Conservation (phyloP, 2,888 invertebrate species). For the Cerastis rubricosa region DNA sequence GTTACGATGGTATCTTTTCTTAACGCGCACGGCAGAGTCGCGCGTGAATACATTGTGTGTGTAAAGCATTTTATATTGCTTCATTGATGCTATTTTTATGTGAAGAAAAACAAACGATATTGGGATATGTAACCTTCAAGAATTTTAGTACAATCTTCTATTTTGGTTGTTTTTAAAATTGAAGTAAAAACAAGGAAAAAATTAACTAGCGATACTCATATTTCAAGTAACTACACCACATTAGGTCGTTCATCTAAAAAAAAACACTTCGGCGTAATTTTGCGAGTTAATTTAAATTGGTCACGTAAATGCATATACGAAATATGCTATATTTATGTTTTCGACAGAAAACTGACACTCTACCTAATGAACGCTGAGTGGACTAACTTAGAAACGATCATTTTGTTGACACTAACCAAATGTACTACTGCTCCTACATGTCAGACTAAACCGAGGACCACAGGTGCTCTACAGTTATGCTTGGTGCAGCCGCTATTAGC, state of each 20-base stretch:
- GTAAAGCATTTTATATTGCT: conserved; percentile 19
- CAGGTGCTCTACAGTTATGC: conserved; percentile 23
- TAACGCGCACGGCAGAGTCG: conserved; percentile 37
- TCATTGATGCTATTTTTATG: conserved; percentile 48
- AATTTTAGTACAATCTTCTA: background rate
- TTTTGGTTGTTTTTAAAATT: background rate
- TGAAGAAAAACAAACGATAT: conserved; percentile 38
- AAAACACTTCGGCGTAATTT: background rate
- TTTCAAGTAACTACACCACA: background rate
- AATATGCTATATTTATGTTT: background rate
- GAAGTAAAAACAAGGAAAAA: background rate
- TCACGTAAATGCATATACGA: background rate
- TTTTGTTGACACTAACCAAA: background rate
- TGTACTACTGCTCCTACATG: background rate
- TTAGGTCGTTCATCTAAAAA: background rate
- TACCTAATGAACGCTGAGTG: background rate
- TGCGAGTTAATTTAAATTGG: background rate
- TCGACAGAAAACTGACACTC: background rate
- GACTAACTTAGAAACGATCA: background rate
- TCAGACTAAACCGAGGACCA: background rate
- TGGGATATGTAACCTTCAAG: background rate
- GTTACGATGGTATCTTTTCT: conserved; percentile 44
- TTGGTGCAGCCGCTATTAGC: conserved; percentile 10
- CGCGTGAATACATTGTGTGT: conserved; percentile 53
- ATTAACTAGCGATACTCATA: background rate